Conservation (phyloP, 1,140 invertebrate genomes). For the Prorops nasuta region DNA sequence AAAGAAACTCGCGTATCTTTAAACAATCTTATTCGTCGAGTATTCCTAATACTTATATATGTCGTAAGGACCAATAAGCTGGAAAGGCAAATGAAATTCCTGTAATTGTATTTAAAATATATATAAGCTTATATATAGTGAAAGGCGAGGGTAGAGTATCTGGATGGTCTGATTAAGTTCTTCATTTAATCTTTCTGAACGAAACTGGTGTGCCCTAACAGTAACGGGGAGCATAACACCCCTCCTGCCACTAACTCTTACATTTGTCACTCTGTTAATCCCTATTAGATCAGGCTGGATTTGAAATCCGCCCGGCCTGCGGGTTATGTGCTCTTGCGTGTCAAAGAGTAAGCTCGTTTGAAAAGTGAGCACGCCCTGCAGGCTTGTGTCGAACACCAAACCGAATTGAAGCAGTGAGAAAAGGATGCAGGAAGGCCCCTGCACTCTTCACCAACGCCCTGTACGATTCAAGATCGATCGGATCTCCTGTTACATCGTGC, state of each 20-base stretch:
- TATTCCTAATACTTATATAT: too few relatives aligned
- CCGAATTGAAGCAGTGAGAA: constrained; percentile 21
- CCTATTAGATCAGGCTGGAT: constrained; percentile 45
- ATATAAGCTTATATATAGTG: too few relatives aligned
- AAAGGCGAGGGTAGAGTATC: not conserved
- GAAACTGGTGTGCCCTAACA: not conserved
- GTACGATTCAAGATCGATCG: constrained; percentile 22
- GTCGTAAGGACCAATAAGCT: too few relatives aligned
- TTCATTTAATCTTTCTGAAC: constrained; percentile 12
- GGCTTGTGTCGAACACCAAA: constrained; percentile 29
- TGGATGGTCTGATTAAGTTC: constrained; percentile 15
- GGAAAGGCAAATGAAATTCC: too few relatives aligned
- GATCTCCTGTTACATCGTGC: constrained; percentile 8
- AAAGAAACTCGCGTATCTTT: constrained; percentile 23
- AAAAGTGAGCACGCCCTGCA: constrained; percentile 38
- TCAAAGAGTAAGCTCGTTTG: constrained; percentile 45
- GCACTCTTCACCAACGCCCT: constrained; percentile 19
- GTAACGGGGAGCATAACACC: constrained; percentile 6
- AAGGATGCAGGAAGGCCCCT: constrained; percentile 3
- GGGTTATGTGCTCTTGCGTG: constrained; percentile 33
- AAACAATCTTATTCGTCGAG: too few relatives aligned
- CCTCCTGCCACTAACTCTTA: constrained; percentile 37
- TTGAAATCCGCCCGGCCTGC: constrained; percentile 26
- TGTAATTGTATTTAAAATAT: too few relatives aligned
- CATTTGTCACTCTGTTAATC: constrained; percentile 46